A percentile compares a stretch with the other conserved stretches of the same genome.
Evolutionary conservation across 2,888 invertebrate genomes (phyloP).

Genomic region (Agrilus cyanescens): DNA sequence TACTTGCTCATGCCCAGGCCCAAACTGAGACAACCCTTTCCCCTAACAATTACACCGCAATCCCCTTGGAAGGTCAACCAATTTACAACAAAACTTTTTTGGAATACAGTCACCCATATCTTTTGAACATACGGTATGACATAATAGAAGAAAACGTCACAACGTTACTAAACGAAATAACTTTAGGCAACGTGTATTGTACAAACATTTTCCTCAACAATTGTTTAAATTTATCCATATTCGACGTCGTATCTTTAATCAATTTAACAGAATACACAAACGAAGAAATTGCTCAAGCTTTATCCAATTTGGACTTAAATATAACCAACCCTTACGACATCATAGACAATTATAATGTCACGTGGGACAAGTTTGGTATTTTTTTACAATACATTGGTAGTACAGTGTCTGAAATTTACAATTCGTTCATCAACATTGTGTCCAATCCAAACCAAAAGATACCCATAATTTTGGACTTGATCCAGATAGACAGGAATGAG

Average conservation of each 20-base stretch:
- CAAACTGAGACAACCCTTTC: too few relatives aligned
- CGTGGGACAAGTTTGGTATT: neutral
- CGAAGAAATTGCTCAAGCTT: conserved; percentile 2
- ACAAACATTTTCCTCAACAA: neutral
- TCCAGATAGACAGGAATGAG: conserved; percentile 9
- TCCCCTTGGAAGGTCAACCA: too few relatives aligned
- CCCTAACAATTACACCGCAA: too few relatives aligned
- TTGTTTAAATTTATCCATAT: conserved; percentile 3
- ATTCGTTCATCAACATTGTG: conserved; percentile 7
- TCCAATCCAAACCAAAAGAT: conserved; percentile 2
- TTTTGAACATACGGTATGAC: conserved; percentile 5
- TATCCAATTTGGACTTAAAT: conserved; percentile 3
- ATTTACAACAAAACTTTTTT: neutral
- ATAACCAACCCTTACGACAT: conserved; percentile 1
- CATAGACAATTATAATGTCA: conserved; percentile 2
- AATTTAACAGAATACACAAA: conserved; percentile 3
- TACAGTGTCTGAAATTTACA: conserved; percentile 8
- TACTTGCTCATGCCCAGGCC: too few relatives aligned
- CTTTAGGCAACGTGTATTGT: conserved; percentile 4
- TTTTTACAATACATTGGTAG: conserved; percentile 4
- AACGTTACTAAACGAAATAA: conserved; percentile 5
- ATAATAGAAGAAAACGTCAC: conserved; percentile 5
- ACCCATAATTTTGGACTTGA: conserved; percentile 5
- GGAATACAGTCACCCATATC: neutral
- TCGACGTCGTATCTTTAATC: conserved; percentile 3